A percentile compares a stretch with the other conserved stretches of the same genome.
These are phyloP conservation scores for Bursaphelenchus mucronatus DNA, from an alignment of 1,140 invertebrate genomes.

Conservation along the genomic window DNA sequence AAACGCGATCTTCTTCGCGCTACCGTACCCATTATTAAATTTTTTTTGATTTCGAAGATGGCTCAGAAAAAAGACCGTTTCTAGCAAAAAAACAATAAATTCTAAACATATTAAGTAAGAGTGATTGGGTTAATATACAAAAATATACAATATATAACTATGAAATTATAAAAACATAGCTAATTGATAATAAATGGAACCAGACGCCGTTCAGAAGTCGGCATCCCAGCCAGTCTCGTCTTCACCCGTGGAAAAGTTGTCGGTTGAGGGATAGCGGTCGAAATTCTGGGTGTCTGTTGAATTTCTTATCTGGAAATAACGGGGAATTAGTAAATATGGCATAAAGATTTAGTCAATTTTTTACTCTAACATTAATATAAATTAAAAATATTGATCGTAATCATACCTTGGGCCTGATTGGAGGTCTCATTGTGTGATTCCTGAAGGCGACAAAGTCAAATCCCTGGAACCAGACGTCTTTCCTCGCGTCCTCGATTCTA, in stretches of 20 bases:
- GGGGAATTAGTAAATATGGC: slow-evolving; percentile 11
- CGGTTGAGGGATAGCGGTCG: slow-evolving; percentile 48
- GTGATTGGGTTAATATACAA: too few relatives aligned
- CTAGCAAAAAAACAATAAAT: too few relatives aligned
- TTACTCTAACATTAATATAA: slow-evolving; percentile 4
- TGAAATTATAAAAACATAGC: too few relatives aligned
- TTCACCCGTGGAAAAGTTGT: slow-evolving; percentile 49
- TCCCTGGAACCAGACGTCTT: slow-evolving; percentile 83
- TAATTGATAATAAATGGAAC: too few relatives aligned
- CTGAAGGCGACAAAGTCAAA: slow-evolving; percentile 98
- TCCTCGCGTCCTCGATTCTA: slow-evolving; percentile 50
- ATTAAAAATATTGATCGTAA: slow-evolving; percentile 2
- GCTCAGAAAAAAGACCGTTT: too few relatives aligned
- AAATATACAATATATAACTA: too few relatives aligned
- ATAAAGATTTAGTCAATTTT: slow-evolving; percentile 8
- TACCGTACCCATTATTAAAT: too few relatives aligned
- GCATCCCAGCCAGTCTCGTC: slow-evolving; percentile 55
- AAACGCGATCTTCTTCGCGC: too few relatives aligned
- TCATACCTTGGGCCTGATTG: slow-evolving; percentile 67
- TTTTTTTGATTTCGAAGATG: too few relatives aligned
- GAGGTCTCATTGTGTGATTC: slow-evolving; percentile 79
- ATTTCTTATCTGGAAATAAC: slow-evolving; percentile 37
- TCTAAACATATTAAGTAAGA: too few relatives aligned
- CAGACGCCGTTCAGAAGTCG: slow-evolving; percentile 39
- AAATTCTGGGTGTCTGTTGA: slow-evolving; percentile 55